Conservation (phyloP, 2,888 invertebrate genomes). For the Tinea trinotella region DNA sequence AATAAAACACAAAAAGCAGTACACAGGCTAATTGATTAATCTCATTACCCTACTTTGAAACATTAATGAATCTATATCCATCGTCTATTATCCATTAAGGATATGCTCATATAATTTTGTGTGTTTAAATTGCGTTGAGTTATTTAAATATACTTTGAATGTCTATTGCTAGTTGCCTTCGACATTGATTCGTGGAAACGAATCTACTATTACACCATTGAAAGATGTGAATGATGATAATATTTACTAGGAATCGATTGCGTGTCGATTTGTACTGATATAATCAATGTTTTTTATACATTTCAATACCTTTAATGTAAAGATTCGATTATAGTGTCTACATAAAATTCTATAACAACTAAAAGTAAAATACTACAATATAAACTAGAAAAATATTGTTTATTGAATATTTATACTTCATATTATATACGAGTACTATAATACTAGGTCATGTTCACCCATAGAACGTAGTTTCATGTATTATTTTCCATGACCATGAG, state of each 20-base stretch:
- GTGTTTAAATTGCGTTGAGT: not conserved
- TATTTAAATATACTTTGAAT: not conserved
- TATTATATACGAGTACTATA: too few relatives aligned
- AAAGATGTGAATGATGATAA: not conserved
- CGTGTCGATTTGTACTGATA: not conserved
- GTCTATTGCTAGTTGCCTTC: too few relatives aligned
- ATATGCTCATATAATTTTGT: not conserved
- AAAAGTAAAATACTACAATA: too few relatives aligned
- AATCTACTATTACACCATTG: not conserved
- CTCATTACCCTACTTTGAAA: conserved; percentile 5
- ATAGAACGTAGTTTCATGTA: not conserved
- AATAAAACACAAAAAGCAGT: not conserved
- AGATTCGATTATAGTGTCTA: too few relatives aligned
- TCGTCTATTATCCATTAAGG: not conserved
- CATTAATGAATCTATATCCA: conserved; percentile 3
- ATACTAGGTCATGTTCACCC: not conserved
- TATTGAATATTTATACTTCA: too few relatives aligned
- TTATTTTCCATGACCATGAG: not conserved
- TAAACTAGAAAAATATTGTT: too few relatives aligned
- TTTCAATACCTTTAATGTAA: too few relatives aligned
- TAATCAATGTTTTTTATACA: not conserved
- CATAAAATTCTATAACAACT: too few relatives aligned
- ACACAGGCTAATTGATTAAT: not conserved
- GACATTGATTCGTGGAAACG: not conserved
- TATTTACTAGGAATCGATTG: not conserved